Base-by-base conservation (phyloP, 2,888 invertebrate genomes). In the Lasioglossum marginatum region DNA sequence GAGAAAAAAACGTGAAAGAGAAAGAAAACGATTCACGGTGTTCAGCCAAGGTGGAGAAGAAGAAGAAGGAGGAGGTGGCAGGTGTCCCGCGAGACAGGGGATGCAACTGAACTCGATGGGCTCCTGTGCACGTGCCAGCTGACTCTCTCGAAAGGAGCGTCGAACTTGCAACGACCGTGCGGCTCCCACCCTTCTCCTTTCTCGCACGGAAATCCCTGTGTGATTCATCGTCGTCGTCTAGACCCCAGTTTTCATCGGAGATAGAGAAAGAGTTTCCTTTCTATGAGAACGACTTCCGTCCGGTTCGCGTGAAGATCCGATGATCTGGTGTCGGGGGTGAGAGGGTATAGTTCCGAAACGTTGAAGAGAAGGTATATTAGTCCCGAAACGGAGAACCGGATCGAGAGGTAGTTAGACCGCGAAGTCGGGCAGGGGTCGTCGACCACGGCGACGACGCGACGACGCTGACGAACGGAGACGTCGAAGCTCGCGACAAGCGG, bases 71-170 rank as follows among this genome's bases (percentile, higher is more conserved):
- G 63, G 16, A 63, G 31, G 31, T 19, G 74, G 12, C 68, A 34
- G 34, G n/a, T 63, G 5, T 16, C 12, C 68, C 31, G 48, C 45
- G 76, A 77, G 77, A 40, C 37, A 81, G 85, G 83, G 79, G 77
- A 82, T 84, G 83, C 82, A 77, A 68, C 82, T 57, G 31, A 70
- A 79, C 73, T 87, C 83, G 83, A 82, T 73, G 79, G 81, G 68
- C 74, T 86, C 72, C 72, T 43, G 85, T 78, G 73, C 90, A 90
- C 90, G 90, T 90, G 90, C 82, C 77, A 83, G 73, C 77, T 88
- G 78, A 82, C 77, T 80, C 76, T 68, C 77, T 80, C 76, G 52
- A 72, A 74, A 77, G 83, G 88, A 88, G 87, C 87, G 83, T 87
- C 87, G 89, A 84, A 87, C 85, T 73, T 85, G 70, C 52, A 57